phyloP scores from a whole-genome alignment of 2,113 vertebrate species.

The Delphinapterus leucas region DNA sequence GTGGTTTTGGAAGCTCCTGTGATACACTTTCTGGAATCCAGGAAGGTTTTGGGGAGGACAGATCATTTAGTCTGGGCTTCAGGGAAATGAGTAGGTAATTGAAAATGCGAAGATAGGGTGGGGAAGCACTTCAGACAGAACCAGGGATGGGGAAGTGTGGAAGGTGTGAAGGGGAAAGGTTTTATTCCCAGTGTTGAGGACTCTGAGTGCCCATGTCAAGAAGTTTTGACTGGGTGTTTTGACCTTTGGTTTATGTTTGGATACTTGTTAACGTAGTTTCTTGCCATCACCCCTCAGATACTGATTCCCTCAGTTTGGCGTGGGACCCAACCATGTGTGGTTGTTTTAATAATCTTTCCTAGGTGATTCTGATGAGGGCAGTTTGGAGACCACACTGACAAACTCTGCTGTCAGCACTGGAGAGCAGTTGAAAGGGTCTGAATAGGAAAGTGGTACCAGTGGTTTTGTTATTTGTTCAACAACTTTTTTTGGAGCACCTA shows the following conservation, averaged over 20 bases:
- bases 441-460: neutral
- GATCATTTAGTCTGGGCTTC: neutral
- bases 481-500: neutral
- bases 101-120: neutral
- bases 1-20: neutral
- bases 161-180: neutral
- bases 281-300: neutral
- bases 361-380: neutral
- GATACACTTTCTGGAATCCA: neutral
- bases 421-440: neutral
- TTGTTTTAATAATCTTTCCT: neutral
- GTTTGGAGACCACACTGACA: neutral
- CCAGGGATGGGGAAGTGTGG: neutral
- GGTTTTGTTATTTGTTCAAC: neutral
- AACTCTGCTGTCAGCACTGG: neutral
- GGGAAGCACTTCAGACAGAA: neutral
- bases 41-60: neutral
- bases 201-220: neutral
- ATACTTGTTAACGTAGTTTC: neutral
- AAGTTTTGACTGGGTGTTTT: conserved; percentile 27
- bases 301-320: neutral
- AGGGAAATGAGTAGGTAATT: neutral
- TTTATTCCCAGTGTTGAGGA: neutral
- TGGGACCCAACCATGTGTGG: neutral
- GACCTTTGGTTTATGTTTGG: neutral